Percentiles rank a stretch among this genome's conserved stretches.
Evolutionary conservation across 2,113 vertebrate species (phyloP).

Genomic region (Aldabrachelys gigantea): DNA sequence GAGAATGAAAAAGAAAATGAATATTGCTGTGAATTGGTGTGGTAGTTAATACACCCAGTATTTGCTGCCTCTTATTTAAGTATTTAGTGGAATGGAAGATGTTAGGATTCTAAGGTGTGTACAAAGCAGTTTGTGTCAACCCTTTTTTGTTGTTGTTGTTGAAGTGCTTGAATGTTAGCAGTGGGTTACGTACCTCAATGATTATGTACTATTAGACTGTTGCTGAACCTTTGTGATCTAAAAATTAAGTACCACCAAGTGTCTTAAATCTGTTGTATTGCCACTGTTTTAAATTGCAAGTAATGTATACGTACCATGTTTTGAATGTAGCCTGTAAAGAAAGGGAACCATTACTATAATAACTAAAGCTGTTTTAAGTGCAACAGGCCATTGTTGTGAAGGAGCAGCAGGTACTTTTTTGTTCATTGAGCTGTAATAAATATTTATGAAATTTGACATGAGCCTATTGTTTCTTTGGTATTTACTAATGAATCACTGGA

Average conservation of each 20-base stretch:
- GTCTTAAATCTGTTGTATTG: constrained; percentile 90
- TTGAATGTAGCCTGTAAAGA: constrained; percentile 87
- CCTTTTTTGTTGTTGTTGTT: constrained; percentile 49
- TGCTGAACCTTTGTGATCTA: constrained; percentile 84
- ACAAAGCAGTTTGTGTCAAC: constrained; percentile 18
- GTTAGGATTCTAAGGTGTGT: constrained; percentile 58
- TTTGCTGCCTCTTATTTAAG: constrained; percentile 59
- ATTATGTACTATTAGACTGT: constrained; percentile 87
- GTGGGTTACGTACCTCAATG: constrained; percentile 79
- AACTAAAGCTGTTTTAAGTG: constrained; percentile 47
- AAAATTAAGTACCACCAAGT: constrained; percentile 86
- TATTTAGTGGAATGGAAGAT: constrained; percentile 56
- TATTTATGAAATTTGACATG: constrained; percentile 84
- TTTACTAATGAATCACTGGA: too few species aligned
- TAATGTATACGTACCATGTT: constrained; percentile 89
- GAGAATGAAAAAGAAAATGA: not conserved
- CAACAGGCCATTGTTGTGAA: constrained; percentile 88
- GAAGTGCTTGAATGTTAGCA: constrained; percentile 18
- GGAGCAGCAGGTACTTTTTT: constrained; percentile 80
- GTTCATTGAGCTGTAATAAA: constrained; percentile 88
- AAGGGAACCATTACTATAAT: constrained; percentile 21
- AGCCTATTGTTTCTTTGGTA: too few species aligned
- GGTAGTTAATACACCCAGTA: not conserved
- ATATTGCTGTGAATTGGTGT: not conserved
- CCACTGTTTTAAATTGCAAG: constrained; percentile 90